A percentile compares a stretch with the other conserved stretches of the same genome.
Evolutionary conservation across 1,140 invertebrate species (phyloP).

Genomic region (Homarus americanus): DNA sequence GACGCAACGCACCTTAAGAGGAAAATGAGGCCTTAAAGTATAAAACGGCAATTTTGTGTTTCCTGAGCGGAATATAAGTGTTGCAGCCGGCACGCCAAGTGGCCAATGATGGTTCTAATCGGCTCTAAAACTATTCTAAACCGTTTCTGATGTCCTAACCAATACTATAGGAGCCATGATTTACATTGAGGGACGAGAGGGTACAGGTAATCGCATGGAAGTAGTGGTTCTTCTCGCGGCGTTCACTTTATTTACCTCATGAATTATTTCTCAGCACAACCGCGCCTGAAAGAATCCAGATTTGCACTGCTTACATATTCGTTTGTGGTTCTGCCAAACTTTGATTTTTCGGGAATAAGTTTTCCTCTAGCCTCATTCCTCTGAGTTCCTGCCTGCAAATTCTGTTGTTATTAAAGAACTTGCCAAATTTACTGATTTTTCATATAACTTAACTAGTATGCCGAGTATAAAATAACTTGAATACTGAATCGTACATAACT

Average conservation of each 20-base stretch:
- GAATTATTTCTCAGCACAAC: background rate
- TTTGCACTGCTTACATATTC: background rate
- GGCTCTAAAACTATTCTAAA: background rate
- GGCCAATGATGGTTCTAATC: background rate
- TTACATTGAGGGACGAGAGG: background rate
- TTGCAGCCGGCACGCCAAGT: background rate
- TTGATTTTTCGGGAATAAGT: background rate
- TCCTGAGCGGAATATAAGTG: background rate
- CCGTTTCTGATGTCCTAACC: constrained; percentile 1
- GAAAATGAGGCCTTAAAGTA: too few species aligned
- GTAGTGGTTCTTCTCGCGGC: background rate
- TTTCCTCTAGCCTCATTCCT: background rate
- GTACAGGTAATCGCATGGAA: background rate
- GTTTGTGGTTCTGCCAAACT: background rate
- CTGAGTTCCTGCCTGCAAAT: background rate
- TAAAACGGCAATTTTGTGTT: too few species aligned
- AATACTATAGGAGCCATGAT: background rate
- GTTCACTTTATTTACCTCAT: background rate
- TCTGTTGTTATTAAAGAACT: background rate
- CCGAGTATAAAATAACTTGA: too few species aligned
- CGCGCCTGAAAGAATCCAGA: background rate
- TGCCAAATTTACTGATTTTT: too few species aligned
- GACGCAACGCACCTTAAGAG: too few species aligned
- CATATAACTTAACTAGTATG: too few species aligned
- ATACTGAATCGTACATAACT: too few species aligned